Conservation (phyloP, 2,888 invertebrate genomes). For the Augiades crinisus region DNA sequence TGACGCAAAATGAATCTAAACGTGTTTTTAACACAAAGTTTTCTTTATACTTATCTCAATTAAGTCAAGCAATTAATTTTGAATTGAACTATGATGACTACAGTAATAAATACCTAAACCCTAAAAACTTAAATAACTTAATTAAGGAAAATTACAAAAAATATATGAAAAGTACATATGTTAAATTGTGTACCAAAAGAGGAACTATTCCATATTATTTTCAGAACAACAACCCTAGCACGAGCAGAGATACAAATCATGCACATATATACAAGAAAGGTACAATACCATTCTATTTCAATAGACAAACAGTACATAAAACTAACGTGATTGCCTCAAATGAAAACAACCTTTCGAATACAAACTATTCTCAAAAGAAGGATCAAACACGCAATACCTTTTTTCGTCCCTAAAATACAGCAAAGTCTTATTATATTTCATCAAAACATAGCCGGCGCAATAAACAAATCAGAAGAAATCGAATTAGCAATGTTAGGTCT, state of each 20-base stretch:
- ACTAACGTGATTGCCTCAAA: too few relatives aligned
- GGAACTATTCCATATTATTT: not conserved
- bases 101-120: not conserved
- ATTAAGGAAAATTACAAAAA: not conserved
- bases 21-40: not conserved
- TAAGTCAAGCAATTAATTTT: not conserved
- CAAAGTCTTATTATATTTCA: not conserved
- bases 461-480: not conserved
- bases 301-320: not conserved
- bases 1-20: not conserved
- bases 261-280: not conserved
- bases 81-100: not conserved
- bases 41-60: not conserved
- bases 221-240: not conserved
- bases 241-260: not conserved
- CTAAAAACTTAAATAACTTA: not conserved
- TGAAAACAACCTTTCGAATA: too few relatives aligned
- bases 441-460: not conserved
- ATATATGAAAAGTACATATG: not conserved
- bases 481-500: not conserved
- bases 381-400: not conserved
- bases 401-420: not conserved
- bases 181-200: not conserved
- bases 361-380: not conserved
- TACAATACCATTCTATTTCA: not conserved